phyloP scores from a whole-genome alignment of 2,797 vertebrate species.

The Streptopelia turtur region DNA sequence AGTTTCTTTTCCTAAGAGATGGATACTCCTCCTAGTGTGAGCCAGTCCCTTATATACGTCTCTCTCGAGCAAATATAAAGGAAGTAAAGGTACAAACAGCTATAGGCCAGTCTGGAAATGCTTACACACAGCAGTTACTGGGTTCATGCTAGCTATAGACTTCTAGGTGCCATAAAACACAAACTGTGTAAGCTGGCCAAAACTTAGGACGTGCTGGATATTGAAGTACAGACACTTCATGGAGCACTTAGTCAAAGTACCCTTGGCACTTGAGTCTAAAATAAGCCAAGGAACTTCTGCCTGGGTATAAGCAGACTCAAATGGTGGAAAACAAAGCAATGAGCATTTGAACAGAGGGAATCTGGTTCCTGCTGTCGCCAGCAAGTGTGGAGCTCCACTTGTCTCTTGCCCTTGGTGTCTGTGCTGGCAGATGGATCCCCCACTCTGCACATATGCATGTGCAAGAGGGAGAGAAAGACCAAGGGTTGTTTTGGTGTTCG shows the following conservation, averaged over 20 bases:
- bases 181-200: not conserved
- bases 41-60: not conserved
- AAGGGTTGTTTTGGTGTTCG: not conserved
- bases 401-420: not conserved
- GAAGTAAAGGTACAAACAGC: not conserved
- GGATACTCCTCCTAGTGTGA: not conserved
- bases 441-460: rapidly evolving
- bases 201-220: not conserved
- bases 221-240: not conserved
- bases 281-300: not conserved
- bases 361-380: not conserved
- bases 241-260: not conserved
- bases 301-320: not conserved
- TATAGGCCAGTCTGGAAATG: not conserved
- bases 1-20: not conserved
- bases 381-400: rapidly evolving
- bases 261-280: not conserved
- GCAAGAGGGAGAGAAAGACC: not conserved
- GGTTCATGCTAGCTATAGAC: not conserved
- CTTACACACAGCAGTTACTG: not conserved
- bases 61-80: not conserved
- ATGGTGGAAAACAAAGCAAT: not conserved
- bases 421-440: not conserved
- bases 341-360: not conserved
- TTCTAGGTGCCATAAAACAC: not conserved